Evolutionary conservation across 2,888 invertebrate species (phyloP).

Genomic region (Lasioglossum figueresi): DNA sequence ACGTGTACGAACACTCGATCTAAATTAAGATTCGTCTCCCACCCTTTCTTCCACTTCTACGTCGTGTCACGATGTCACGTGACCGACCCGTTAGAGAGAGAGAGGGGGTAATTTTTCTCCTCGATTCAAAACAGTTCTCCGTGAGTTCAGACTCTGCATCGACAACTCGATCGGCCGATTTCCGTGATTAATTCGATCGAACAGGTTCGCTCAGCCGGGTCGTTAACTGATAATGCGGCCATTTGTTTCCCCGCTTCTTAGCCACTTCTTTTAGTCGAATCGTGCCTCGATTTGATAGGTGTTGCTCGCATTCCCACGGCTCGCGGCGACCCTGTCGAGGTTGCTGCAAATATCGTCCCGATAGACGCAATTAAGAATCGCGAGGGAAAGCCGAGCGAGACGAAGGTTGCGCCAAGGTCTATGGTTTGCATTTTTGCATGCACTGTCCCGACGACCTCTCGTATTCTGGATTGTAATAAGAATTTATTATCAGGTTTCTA

Average conservation of each 20-base stretch:
- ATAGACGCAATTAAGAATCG: slow-evolving; percentile 62
- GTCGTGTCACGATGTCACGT: no score
- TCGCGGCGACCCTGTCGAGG: slow-evolving; percentile 31
- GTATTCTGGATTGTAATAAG: slow-evolving; percentile 23
- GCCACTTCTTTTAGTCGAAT: slow-evolving; percentile 37
- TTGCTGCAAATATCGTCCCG: slow-evolving; percentile 36
- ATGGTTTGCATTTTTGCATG: slow-evolving; percentile 41
- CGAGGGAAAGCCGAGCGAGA: slow-evolving; percentile 53
- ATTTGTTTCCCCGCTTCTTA: background rate
- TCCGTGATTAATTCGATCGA: background rate
- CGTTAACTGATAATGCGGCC: background rate
- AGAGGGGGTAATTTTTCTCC: no score
- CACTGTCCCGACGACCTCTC: background rate
- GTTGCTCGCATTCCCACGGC: slow-evolving; percentile 58
- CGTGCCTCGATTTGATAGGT: slow-evolving; percentile 21
- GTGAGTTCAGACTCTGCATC: no score
- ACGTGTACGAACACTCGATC: no score
- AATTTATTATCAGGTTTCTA: slow-evolving; percentile 39
- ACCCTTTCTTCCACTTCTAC: no score
- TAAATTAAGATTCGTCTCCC: no score
- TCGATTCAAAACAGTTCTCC: no score
- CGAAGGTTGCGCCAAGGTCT: slow-evolving; percentile 65
- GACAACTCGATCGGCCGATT: no score
- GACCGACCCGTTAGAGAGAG: no score
- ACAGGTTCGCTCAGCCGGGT: background rate